phyloP scores from a whole-genome alignment of 92 coral and sea anemone genomes.

The Porites divaricata region DNA sequence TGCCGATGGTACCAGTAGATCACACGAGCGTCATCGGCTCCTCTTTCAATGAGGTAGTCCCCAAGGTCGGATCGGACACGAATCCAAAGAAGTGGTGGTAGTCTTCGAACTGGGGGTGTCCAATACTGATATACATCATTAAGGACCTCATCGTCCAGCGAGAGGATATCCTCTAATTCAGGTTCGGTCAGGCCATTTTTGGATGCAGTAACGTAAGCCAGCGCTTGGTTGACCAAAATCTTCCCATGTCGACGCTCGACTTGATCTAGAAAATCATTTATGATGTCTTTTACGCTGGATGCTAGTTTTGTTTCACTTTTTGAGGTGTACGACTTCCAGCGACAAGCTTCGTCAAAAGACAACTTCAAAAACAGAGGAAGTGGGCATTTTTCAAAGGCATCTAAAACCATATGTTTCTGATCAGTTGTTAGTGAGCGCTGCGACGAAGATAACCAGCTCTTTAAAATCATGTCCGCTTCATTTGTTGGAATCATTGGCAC shows the following conservation, averaged over 20 bases:
- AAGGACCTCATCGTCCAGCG: slow-evolving; percentile 95
- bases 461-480: slow-evolving; percentile 83
- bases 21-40: slow-evolving; percentile 91
- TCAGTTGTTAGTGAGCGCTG: slow-evolving; percentile 58
- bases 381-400: slow-evolving; percentile 82
- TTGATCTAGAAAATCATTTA: slow-evolving; percentile 84
- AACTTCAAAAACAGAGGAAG: slow-evolving; percentile 89
- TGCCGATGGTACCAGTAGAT: slow-evolving; percentile 97
- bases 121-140: slow-evolving; percentile 98
- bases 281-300: slow-evolving; percentile 75
- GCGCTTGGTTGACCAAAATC: slow-evolving; percentile 80
- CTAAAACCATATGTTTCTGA: slow-evolving; percentile 71
- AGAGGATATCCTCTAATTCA: slow-evolving; percentile 92
- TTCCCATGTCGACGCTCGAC: slow-evolving; percentile 90
- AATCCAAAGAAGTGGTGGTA: slow-evolving; percentile 97
- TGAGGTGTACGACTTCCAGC: slow-evolving; percentile 97
- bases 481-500: slow-evolving; percentile 78
- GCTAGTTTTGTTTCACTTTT: slow-evolving; percentile 61
- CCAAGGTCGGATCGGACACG: slow-evolving; percentile 86
- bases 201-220: slow-evolving; percentile 93
- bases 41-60: slow-evolving; percentile 92
- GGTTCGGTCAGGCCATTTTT: slow-evolving; percentile 94
- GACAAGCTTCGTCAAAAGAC: slow-evolving; percentile 90
- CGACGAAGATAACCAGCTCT: slow-evolving; percentile 76
- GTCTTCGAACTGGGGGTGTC: slow-evolving; percentile 97